Percentiles rank a stretch among this genome's conserved stretches.
Evolutionary conservation across 2,797 vertebrate genomes (phyloP).

Genomic region (Sylvilagus floridanus): DNA sequence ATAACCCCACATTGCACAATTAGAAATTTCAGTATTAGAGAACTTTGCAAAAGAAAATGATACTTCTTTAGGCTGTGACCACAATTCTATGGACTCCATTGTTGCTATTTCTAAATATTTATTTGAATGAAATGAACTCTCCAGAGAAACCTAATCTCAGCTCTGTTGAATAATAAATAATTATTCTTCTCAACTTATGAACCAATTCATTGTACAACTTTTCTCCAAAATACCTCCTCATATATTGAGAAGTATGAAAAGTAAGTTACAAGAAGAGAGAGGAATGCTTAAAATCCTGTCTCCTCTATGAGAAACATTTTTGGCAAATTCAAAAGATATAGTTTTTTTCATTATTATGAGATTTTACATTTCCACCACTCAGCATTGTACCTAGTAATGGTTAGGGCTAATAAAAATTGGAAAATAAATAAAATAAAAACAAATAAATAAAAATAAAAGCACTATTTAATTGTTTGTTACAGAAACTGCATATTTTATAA

Average conservation of each 20-base stretch:
- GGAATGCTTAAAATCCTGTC: background rate
- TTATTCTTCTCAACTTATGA: background rate
- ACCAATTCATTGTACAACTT: slow-evolving; percentile 28
- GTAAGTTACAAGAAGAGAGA: background rate
- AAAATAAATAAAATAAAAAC: background rate
- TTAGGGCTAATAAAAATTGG: slow-evolving; percentile 17
- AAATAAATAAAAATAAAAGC: background rate
- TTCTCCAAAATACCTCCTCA: slow-evolving; percentile 15
- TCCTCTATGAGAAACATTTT: background rate
- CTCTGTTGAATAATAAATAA: slow-evolving; percentile 48
- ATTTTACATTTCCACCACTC: background rate
- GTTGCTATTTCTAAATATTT: slow-evolving; percentile 18
- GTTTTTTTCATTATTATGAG: background rate
- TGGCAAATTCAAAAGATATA: background rate
- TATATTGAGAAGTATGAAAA: slow-evolving; percentile 56
- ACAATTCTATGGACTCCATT: background rate
- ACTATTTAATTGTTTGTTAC: background rate
- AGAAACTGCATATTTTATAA: background rate
- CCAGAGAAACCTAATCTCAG: slow-evolving; percentile 17
- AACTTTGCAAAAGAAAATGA: slow-evolving; percentile 22
- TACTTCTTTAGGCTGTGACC: background rate
- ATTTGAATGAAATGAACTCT: background rate
- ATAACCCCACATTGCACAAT: background rate
- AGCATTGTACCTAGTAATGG: background rate
- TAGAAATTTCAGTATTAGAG: slow-evolving; percentile 27